Evolutionary conservation across 2,113 vertebrate species (phyloP).

Genomic region (Trinectes maculatus): DNA sequence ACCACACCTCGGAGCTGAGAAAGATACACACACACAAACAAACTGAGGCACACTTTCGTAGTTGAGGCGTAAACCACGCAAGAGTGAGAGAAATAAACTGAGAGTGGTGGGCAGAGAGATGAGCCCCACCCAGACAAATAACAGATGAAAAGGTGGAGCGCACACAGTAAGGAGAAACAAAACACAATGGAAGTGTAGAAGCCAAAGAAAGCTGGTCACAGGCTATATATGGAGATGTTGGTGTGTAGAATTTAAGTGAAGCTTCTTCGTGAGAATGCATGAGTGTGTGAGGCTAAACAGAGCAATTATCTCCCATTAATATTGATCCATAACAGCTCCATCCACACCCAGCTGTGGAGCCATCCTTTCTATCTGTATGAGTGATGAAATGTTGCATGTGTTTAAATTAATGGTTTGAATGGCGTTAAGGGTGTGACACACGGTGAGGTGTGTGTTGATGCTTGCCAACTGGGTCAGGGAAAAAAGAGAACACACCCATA

Average conservation of each 20-base stretch:
- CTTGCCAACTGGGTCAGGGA: slow-evolving; percentile 68
- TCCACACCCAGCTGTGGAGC: slow-evolving; percentile 25
- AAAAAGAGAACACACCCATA: slow-evolving; percentile 41
- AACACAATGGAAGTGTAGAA: slow-evolving; percentile 21
- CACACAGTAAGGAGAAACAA: slow-evolving; percentile 36
- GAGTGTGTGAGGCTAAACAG: neutral
- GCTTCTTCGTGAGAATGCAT: neutral
- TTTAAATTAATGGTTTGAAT: slow-evolving; percentile 32
- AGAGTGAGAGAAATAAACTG: slow-evolving; percentile 32
- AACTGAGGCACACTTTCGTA: slow-evolving; percentile 14
- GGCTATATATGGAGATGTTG: neutral
- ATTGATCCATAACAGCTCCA: slow-evolving; percentile 47
- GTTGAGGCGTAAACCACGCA: slow-evolving; percentile 44
- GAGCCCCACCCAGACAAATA: slow-evolving; percentile 46
- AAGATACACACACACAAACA: slow-evolving; percentile 29
- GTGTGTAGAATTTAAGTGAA: neutral
- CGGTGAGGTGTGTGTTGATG: slow-evolving; percentile 13
- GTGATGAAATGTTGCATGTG: slow-evolving; percentile 2
- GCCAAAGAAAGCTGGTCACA: neutral
- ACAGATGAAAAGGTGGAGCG: slow-evolving; percentile 29
- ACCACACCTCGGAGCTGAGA: slow-evolving; percentile 55
- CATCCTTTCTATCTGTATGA: slow-evolving; percentile 4
- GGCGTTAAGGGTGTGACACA: slow-evolving; percentile 26
- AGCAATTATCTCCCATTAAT: slow-evolving; percentile 39
- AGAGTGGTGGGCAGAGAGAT: slow-evolving; percentile 23